Conservation (phyloP, 2,797 vertebrate genomes). For the Aldrovandia affinis region DNA sequence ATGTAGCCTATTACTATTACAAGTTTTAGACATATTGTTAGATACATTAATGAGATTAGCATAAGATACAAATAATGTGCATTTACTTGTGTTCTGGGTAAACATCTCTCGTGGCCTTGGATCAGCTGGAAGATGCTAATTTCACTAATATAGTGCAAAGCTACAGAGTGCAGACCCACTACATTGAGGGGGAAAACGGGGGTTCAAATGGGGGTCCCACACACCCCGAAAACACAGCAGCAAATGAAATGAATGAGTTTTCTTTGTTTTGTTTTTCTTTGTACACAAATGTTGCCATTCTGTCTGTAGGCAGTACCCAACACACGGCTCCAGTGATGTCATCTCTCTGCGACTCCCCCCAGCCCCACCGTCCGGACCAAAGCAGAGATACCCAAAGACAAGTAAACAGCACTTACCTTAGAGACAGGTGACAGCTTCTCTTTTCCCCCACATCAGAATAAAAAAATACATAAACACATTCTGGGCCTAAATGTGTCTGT, state of each 20-base stretch:
- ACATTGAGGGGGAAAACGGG: neutral
- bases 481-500: neutral
- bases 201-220: neutral
- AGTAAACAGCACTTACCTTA: conserved; percentile 57
- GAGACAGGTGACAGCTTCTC: conserved; percentile 38
- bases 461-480: conserved; percentile 6
- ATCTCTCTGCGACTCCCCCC: conserved; percentile 13
- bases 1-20: too few species aligned
- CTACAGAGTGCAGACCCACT: neutral
- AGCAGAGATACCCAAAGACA: conserved; percentile 44
- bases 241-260: neutral
- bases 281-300: neutral
- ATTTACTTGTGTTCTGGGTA: too few species aligned
- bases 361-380: conserved; percentile 20
- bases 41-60: too few species aligned
- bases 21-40: too few species aligned
- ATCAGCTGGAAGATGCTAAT: too few species aligned
- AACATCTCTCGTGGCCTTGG: too few species aligned
- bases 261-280: neutral
- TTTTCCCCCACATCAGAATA: conserved; percentile 3
- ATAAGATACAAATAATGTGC: too few species aligned
- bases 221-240: neutral
- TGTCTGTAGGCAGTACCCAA: neutral
- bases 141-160: neutral
- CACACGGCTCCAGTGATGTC: neutral